phyloP scores from a whole-genome alignment of 2,113 vertebrate species.

The Rhynchopsitta pachyrhyncha region DNA sequence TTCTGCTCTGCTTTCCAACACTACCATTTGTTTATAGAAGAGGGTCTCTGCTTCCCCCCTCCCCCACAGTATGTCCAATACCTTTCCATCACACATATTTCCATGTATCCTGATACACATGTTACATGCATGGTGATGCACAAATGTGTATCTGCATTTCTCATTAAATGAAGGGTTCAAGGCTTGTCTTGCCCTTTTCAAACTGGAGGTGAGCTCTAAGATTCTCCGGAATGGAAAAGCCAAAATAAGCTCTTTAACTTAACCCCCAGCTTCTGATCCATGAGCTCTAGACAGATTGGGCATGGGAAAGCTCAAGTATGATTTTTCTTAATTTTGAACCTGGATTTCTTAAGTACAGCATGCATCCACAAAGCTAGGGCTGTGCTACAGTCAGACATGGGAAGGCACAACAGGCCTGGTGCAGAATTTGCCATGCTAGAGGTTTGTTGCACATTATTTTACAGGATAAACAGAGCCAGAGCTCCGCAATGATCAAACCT shows the following conservation, averaged over 20 bases:
- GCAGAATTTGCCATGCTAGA: not conserved
- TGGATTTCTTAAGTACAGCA: not conserved
- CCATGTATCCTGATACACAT: not conserved
- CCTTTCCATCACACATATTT: not conserved
- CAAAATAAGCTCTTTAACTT: conserved; percentile 22
- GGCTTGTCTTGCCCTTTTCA: not conserved
- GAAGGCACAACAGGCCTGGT: not conserved
- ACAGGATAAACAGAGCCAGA: not conserved
- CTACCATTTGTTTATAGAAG: not conserved
- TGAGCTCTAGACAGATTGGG: not conserved
- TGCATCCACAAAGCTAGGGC: not conserved
- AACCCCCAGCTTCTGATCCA: not conserved
- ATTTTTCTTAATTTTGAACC: not conserved
- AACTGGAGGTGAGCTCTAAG: not conserved
- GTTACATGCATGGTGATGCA: not conserved
- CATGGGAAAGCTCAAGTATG: not conserved
- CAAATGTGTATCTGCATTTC: not conserved
- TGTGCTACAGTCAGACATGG: not conserved
- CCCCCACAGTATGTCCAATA: rapidly evolving
- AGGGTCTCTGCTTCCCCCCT: not conserved
- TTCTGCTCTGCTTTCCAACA: not conserved
- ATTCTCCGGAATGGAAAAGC: not conserved
- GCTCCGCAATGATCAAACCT: not conserved
- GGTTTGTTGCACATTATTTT: not conserved
- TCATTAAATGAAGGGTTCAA: not conserved